Evolutionary conservation across 2,888 invertebrate genomes (phyloP), one percentile per base, ranked within the genome.

Genomic region (Lepidocyrtinus sp.): DNA sequence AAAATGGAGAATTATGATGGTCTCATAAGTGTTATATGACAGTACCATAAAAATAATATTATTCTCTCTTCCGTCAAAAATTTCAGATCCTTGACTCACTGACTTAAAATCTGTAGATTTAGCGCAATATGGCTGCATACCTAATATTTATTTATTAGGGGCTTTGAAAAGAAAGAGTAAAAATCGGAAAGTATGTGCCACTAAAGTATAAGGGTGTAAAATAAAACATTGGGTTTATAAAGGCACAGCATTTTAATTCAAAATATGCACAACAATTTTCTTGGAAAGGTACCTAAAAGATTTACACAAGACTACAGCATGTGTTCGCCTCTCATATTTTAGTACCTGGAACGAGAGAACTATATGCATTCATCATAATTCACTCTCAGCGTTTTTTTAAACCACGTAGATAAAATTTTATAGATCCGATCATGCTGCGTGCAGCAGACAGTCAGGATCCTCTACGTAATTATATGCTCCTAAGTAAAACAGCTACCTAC

Each of bases 1-100:
- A 12, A 50, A 12, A 50, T n/a, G 17, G 50, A 50, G n/a, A 50
- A 50, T 59, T 59, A 59, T 59, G 59, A 55, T 55, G 55, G 17
- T 5, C 5, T 36, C 15, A 27, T 65, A 21, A 15, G 70, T 55
- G 25, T 50, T 27, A 65, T 59, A 77, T 67, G 77, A 77, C 65
- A 71, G 9, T 59, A 77, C 71, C 77, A 71, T 70, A 76, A 75
- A 75, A 27, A 25, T 61, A 22, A 22, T 50, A n/a, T 26, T 65
- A 36, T 68, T n/a, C 26, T 55, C 45, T 69, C 50, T 63, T 70
- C 63, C 69, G 50, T 75, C 19, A 63, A 62, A 63, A 72, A 77
- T 12, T 36, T 27, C 45, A 26, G 59, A 78, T 15, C 79, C 73
- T 79, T 79, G 79, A 74, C 79, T 79, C 67, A 79, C 73, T 79